Percentiles rank a stretch among this genome's conserved stretches.
Conservation (phyloP, 2,797 vertebrate genomes). For the Ctenochaetus hawaiiensis region DNA sequence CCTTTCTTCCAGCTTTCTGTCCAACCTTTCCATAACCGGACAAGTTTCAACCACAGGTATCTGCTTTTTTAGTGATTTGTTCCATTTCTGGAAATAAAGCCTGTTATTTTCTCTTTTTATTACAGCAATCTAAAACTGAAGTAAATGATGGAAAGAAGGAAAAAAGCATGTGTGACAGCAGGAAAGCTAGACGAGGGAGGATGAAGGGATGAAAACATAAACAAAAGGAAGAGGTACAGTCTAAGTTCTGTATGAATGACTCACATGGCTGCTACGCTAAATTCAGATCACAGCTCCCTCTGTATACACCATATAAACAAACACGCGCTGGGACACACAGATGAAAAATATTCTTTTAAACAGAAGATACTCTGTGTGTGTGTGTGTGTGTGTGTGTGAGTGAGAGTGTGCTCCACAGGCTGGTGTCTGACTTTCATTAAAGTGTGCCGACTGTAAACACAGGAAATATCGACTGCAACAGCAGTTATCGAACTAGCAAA, state of each 20-base stretch:
- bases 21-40: conserved; percentile 28
- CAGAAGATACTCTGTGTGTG: conserved; percentile 23
- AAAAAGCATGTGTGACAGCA: conserved; percentile 48
- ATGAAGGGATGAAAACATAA: conserved; percentile 66
- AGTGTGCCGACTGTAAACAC: conserved; percentile 73
- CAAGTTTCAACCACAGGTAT: conserved; percentile 36
- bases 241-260: conserved; percentile 66
- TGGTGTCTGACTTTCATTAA: conserved; percentile 75
- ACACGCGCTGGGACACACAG: conserved; percentile 57
- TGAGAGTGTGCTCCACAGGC: conserved; percentile 27
- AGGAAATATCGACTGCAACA: conserved; percentile 70
- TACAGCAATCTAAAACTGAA: conserved; percentile 44
- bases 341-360: conserved; percentile 61
- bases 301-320: conserved; percentile 74
- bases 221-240: conserved; percentile 61
- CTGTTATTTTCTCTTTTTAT: conserved; percentile 27
- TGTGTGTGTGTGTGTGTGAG: neutral
- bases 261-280: conserved; percentile 66
- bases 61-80: conserved; percentile 34
- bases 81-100: conserved; percentile 30
- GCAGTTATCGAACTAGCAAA: conserved; percentile 55
- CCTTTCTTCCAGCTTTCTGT: conserved; percentile 30
- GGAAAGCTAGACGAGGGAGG: conserved; percentile 20
- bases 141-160: conserved; percentile 32
- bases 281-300: conserved; percentile 74